Conservation (phyloP, 2,797 vertebrate species). For the Myiothlypis coronata region DNA sequence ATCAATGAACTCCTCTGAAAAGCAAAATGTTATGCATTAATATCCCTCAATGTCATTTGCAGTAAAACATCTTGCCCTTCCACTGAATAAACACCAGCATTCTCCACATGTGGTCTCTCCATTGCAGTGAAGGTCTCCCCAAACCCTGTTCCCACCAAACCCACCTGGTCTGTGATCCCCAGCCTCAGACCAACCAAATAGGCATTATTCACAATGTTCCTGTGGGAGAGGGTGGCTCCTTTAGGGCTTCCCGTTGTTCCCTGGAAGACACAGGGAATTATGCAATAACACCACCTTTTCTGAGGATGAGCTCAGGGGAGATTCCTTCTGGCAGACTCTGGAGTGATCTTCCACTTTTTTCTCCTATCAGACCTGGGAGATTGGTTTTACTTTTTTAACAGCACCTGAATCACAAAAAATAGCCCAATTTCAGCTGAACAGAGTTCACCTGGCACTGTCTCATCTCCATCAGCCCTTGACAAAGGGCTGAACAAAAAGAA, state of each 20-base stretch:
- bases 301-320: neutral
- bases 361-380: neutral
- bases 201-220: conserved; percentile 91
- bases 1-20: neutral
- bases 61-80: neutral
- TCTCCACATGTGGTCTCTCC: fast-evolving
- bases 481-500: neutral
- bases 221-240: conserved; percentile 89
- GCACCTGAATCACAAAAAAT: neutral
- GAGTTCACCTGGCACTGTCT: neutral
- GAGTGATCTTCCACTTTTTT: neutral
- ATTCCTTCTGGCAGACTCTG: neutral
- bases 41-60: neutral
- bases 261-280: conserved; percentile 69
- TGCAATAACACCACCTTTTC: neutral
- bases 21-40: neutral
- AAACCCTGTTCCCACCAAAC: neutral
- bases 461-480: neutral
- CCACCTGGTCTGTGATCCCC: conserved; percentile 74
- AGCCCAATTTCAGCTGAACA: neutral
- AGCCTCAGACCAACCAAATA: conserved; percentile 75
- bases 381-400: neutral
- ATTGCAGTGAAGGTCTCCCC: neutral
- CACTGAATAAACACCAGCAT: neutral
- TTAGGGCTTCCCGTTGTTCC: conserved; percentile 90